Evolutionary conservation across 2,113 vertebrate species (phyloP).

Genomic region (Nothocercus nigrocapillus): DNA sequence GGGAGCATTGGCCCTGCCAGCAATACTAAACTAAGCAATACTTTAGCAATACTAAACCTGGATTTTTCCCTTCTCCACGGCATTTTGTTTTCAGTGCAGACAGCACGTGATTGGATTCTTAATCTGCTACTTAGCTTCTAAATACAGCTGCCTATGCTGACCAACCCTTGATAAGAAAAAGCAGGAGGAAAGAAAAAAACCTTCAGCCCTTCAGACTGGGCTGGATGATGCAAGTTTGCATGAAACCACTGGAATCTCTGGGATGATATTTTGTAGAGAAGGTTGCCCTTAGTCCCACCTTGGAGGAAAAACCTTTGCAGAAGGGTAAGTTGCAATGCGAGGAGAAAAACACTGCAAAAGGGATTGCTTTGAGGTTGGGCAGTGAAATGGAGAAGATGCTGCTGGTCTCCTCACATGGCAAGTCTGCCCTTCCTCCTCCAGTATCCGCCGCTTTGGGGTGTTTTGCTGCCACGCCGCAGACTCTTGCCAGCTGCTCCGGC

Average conservation of each 20-base stretch:
- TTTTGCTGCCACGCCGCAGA: neutral
- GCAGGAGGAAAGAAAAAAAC: neutral
- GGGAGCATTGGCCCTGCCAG: accelerated
- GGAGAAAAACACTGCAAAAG: neutral
- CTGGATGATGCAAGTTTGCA: neutral
- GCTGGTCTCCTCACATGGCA: neutral
- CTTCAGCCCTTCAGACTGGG: neutral
- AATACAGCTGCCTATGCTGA: neutral
- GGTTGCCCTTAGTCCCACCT: neutral
- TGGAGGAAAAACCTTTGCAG: neutral
- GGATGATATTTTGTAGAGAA: neutral
- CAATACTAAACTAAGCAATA: neutral
- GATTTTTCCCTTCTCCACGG: neutral
- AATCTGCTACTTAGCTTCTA: neutral
- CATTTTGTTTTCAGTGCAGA: neutral
- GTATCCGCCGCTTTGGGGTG: accelerated
- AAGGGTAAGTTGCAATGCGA: neutral
- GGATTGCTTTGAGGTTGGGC: neutral
- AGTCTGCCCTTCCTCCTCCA: neutral
- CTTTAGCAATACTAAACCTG: neutral
- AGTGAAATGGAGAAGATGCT: neutral
- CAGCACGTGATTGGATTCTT: neutral
- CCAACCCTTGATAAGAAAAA: neutral
- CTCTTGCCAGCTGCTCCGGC: neutral
- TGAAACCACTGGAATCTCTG: neutral